A percentile compares a stretch with the other conserved stretches of the same genome.
phyloP scores from a whole-genome alignment of 1,140 invertebrate species.

The Ceratoteleas bidentatus region DNA sequence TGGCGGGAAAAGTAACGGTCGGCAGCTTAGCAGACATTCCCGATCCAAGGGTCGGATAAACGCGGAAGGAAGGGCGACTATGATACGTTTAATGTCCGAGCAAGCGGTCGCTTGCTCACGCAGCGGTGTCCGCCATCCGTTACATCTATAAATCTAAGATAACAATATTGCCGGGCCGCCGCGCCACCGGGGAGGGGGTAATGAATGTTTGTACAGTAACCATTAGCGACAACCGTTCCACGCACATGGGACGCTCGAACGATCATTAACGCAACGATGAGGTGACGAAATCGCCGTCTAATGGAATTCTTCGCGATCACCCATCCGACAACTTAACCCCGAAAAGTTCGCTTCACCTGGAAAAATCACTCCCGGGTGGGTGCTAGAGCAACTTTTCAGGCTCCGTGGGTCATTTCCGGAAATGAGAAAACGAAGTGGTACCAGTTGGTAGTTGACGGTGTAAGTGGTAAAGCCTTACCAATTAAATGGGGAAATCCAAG shows the following conservation, averaged over 20 bases:
- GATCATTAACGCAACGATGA: conserved; percentile 46
- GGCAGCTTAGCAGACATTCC: conserved; percentile 56
- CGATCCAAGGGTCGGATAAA: conserved; percentile 56
- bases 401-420: too few species aligned
- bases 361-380: too few species aligned
- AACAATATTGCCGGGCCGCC: conserved; percentile 79
- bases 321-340: too few species aligned
- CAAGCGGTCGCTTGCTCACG: conserved; percentile 70
- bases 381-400: too few species aligned
- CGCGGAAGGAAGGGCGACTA: conserved; percentile 68
- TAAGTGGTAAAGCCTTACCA: too few species aligned
- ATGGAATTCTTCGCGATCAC: too few species aligned
- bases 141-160: conserved; percentile 82
- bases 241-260: conserved; percentile 72
- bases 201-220: conserved; percentile 81
- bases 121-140: conserved; percentile 80
- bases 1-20: conserved; percentile 50
- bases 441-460: too few species aligned
- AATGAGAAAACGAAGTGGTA: too few species aligned
- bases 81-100: conserved; percentile 77
- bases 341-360: too few species aligned
- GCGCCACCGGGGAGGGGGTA: conserved; percentile 68
- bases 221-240: conserved; percentile 80
- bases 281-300: too few species aligned
- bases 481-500: too few species aligned